phyloP scores from a whole-genome alignment of 1,140 invertebrate species.

The Pseudomyrmex cubaensis region DNA sequence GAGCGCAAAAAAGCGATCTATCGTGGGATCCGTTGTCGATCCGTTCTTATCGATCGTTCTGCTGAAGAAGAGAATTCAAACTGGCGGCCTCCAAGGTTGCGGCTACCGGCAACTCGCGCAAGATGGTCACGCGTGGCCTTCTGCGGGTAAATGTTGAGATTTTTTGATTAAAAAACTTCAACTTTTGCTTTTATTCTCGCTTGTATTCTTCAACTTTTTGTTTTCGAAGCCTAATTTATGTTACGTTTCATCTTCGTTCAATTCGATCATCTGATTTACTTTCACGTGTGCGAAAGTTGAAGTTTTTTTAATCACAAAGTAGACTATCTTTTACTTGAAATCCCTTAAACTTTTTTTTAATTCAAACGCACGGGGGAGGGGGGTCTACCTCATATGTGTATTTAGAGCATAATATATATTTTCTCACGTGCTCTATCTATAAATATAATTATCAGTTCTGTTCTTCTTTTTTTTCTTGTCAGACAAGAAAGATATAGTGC shows the following conservation, averaged over 20 bases:
- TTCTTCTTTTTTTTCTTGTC: background rate
- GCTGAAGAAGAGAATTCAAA: slow-evolving; percentile 69
- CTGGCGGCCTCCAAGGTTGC: slow-evolving; percentile 81
- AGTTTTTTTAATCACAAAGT: no score
- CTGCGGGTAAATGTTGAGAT: slow-evolving; percentile 76
- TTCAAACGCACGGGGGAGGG: no score
- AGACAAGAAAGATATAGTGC: background rate
- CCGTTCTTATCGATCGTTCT: slow-evolving; percentile 2
- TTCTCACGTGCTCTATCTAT: background rate
- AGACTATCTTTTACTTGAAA: no score
- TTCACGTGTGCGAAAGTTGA: no score
- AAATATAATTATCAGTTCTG: background rate
- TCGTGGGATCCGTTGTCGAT: slow-evolving; percentile 22
- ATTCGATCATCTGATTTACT: no score
- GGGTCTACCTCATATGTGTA: no score
- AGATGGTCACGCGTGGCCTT: slow-evolving; percentile 83
- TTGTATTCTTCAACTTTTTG: background rate
- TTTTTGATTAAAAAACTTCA: background rate
- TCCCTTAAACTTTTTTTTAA: no score
- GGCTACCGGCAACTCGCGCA: slow-evolving; percentile 78
- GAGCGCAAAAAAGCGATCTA: slow-evolving; percentile 1
- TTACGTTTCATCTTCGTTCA: no score
- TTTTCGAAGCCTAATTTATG: background rate
- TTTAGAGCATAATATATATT: no score
- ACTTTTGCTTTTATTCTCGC: no score